A percentile compares a stretch with the other conserved stretches of the same genome.
Conservation (phyloP, 2,797 vertebrate species). For the Tapirus indicus region DNA sequence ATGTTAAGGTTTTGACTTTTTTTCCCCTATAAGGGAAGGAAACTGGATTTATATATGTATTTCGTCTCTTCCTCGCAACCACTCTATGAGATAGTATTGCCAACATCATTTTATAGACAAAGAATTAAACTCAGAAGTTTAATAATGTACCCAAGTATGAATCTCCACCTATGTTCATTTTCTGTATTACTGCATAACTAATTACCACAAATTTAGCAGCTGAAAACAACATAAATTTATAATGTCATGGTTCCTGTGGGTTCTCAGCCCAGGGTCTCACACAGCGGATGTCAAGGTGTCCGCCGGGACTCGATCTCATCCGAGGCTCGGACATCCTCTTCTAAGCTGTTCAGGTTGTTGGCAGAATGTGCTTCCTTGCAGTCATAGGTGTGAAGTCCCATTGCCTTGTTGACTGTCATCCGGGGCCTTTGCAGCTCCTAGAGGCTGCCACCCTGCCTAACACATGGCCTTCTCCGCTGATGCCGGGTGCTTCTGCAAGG, state of each 20-base stretch:
- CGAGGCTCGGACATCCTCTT: not conserved
- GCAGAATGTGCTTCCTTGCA: not conserved
- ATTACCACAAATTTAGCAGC: not conserved
- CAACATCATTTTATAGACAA: not conserved
- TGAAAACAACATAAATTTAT: accelerated
- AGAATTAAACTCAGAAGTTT: not conserved
- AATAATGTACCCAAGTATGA: not conserved
- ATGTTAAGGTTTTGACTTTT: not conserved
- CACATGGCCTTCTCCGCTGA: accelerated
- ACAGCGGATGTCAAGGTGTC: not conserved
- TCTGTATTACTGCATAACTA: not conserved
- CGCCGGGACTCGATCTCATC: accelerated
- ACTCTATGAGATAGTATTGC: not conserved
- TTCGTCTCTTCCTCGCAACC: not conserved
- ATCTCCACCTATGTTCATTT: accelerated
- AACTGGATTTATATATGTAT: not conserved
- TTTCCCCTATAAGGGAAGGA: not conserved
- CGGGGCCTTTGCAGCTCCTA: not conserved
- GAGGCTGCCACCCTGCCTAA: not conserved
- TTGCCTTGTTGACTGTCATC: not conserved
- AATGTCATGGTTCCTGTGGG: not conserved
- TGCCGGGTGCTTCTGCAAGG: not conserved
- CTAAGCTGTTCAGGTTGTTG: not conserved
- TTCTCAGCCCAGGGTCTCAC: not conserved
- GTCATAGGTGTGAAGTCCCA: accelerated